Conservation (phyloP, 2,797 vertebrate genomes). For the Acanthis flammea region DNA sequence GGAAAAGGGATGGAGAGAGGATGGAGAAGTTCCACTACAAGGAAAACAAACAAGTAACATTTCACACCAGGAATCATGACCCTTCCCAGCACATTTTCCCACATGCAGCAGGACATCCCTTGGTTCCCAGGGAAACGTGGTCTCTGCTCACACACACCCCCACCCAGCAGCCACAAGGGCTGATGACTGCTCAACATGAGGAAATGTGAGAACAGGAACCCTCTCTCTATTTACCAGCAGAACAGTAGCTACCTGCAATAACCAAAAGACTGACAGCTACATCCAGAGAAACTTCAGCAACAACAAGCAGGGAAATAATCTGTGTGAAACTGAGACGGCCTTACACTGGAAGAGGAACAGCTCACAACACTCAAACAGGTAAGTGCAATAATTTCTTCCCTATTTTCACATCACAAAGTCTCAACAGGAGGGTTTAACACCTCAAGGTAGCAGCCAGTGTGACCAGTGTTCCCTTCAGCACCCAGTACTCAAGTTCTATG, state of each 20-base stretch:
- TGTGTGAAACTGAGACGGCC: neutral
- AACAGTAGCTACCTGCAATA: neutral
- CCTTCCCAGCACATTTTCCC: neutral
- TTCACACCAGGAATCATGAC: neutral
- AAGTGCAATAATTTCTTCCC: neutral
- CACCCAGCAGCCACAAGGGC: neutral
- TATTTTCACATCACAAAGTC: neutral
- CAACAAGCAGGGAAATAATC: neutral
- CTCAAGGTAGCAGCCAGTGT: neutral
- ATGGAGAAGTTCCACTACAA: conserved; percentile 74
- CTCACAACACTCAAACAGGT: neutral
- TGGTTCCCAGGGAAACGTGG: neutral
- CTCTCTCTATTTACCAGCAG: neutral
- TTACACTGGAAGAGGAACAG: neutral
- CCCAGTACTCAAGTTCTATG: neutral
- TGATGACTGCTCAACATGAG: neutral
- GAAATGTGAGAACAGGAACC: neutral
- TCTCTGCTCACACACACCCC: neutral
- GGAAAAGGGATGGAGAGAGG: conserved; percentile 61
- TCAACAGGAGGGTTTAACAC: neutral
- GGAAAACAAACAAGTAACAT: neutral
- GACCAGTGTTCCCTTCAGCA: neutral
- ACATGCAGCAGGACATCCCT: neutral
- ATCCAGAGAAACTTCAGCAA: neutral
- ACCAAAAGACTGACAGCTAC: neutral